Evolutionary conservation across 2,113 vertebrate genomes (phyloP).

Genomic region (Glareola pratincola): DNA sequence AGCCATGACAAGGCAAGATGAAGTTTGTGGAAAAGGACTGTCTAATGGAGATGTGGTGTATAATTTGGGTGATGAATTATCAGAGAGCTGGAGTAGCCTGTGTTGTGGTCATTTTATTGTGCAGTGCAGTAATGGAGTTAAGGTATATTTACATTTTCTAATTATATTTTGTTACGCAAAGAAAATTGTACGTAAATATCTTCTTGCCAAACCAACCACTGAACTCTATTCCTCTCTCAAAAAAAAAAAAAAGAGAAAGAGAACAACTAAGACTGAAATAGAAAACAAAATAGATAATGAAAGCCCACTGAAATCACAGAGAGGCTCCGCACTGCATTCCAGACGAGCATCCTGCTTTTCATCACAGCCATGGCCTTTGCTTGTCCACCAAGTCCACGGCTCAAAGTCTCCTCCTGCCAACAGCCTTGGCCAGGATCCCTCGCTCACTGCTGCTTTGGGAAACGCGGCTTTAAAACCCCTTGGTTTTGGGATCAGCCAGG

Average conservation of each 20-base stretch:
- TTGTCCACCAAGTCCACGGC: neutral
- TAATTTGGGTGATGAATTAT: constrained; percentile 24
- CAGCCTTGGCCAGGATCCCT: neutral
- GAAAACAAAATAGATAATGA: constrained; percentile 50
- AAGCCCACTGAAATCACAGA: neutral
- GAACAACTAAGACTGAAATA: constrained; percentile 20
- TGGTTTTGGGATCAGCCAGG: neutral
- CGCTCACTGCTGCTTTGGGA: neutral
- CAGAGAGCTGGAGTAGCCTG: neutral
- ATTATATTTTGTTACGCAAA: neutral
- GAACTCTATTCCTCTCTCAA: neutral
- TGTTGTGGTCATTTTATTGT: constrained; percentile 23
- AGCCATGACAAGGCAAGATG: neutral
- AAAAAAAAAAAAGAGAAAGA: neutral
- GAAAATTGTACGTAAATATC: neutral
- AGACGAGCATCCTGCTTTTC: constrained; percentile 47
- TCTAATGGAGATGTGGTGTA: neutral
- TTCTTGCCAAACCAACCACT: neutral
- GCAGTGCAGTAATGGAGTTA: neutral
- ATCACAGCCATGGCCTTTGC: neutral
- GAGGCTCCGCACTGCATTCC: neutral
- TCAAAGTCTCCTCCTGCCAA: neutral
- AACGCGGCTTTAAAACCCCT: neutral
- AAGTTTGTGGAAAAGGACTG: neutral
- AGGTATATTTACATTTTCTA: constrained; percentile 25